These are phyloP conservation scores for Otolemur crassicaudatus DNA, from an alignment of 2,797 vertebrate genomes.

Conservation along the genomic window DNA sequence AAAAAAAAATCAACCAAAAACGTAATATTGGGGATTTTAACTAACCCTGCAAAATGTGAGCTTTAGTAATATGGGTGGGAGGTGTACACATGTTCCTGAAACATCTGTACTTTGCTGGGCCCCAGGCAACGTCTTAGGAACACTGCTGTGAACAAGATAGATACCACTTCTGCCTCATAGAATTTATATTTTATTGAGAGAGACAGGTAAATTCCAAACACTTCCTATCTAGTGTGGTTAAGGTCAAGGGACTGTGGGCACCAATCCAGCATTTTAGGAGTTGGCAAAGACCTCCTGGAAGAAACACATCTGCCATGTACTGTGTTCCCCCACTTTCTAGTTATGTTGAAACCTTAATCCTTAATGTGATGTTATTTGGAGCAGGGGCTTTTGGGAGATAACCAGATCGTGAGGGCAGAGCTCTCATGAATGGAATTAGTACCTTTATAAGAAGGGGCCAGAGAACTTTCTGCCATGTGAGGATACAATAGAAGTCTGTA, in stretches of 20 bases:
- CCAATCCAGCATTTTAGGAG: neutral
- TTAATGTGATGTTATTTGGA: neutral
- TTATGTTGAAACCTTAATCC: neutral
- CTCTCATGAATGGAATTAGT: neutral
- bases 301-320: neutral
- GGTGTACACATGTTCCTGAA: neutral
- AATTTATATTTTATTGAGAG: neutral
- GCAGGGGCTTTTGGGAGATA: too few species aligned
- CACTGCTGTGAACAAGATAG: neutral
- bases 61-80: neutral
- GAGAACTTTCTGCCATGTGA: neutral
- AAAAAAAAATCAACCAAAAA: neutral
- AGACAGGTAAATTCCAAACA: neutral
- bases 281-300: neutral
- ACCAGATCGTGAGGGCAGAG: neutral
- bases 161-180: neutral
- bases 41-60: neutral
- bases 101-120: neutral
- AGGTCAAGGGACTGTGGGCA: neutral
- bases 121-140: neutral
- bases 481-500: neutral
- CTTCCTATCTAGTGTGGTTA: neutral
- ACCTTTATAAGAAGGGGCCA: neutral
- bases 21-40: neutral
- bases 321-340: neutral